phyloP scores from a whole-genome alignment of 2,888 invertebrate genomes.

The Cataglyphis livida region DNA sequence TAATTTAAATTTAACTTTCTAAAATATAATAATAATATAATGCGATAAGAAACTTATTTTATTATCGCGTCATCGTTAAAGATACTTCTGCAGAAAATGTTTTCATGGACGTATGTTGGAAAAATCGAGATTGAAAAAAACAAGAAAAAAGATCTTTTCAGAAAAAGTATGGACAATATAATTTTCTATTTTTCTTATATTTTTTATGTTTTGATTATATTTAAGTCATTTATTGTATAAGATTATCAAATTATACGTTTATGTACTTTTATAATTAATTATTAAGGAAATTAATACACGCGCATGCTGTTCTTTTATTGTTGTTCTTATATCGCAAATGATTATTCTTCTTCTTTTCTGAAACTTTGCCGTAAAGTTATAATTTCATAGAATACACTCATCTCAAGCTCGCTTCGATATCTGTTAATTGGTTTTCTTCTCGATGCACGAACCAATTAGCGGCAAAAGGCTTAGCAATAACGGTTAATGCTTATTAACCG shows the following conservation, averaged over 20 bases:
- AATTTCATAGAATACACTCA: conserved; percentile 48
- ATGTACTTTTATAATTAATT: not conserved
- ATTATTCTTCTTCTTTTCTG: conserved; percentile 11
- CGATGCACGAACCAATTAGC: conserved; percentile 74
- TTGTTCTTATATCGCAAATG: conserved; percentile 13
- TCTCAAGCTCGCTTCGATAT: conserved; percentile 69
- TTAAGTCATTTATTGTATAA: not conserved
- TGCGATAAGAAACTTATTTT: conserved; percentile 7
- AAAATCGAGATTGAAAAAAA: conserved; percentile 54
- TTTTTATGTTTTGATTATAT: not conserved
- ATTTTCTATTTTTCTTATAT: not conserved
- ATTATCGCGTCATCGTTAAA: not conserved
- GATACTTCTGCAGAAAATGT: conserved; percentile 50
- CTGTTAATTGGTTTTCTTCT: conserved; percentile 71
- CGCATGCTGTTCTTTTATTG: not conserved
- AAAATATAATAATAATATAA: not conserved
- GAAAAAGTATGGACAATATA: not conserved
- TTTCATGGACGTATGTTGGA: conserved; percentile 58
- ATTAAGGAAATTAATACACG: not conserved
- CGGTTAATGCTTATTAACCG: conserved; percentile 63
- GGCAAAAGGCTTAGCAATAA: conserved; percentile 60
- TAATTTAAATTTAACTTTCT: not conserved
- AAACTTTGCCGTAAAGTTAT: conserved; percentile 12
- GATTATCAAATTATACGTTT: not conserved
- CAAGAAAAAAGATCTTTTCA: not conserved